These are phyloP conservation scores for Drosophila percnosoma DNA, from an alignment of 2,888 invertebrate species.

Conservation along the genomic window DNA sequence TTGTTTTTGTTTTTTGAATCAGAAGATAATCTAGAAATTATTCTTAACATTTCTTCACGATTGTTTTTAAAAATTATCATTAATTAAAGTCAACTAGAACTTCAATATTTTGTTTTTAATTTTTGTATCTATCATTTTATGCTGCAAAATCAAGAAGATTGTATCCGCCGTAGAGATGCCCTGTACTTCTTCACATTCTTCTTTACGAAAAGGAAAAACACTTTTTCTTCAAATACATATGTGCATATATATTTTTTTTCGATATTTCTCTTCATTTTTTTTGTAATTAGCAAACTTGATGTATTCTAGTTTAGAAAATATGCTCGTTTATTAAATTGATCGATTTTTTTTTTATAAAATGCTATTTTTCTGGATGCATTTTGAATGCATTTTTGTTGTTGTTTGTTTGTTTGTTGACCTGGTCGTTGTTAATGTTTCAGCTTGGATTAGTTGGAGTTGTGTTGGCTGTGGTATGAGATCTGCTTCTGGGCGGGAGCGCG, in stretches of 20 bases:
- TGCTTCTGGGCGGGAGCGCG: constrained; percentile 74
- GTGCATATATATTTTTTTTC: background rate
- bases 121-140: background rate
- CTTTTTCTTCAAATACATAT: background rate
- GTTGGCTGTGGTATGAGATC: constrained; percentile 67
- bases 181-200: background rate
- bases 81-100: background rate
- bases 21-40: no score
- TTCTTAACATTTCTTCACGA: background rate
- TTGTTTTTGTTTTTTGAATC: background rate
- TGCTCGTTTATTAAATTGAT: constrained; percentile 33
- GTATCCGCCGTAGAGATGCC: background rate
- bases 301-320: constrained; percentile 20
- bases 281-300: background rate
- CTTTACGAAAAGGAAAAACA: background rate
- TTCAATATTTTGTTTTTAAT: background rate
- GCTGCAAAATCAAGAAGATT: background rate
- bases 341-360: constrained; percentile 1
- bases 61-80: background rate
- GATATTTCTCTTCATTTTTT: background rate
- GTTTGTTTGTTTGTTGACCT: background rate
- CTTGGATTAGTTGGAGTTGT: constrained; percentile 38
- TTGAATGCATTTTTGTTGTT: background rate
- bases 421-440: background rate
- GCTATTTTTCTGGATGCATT: background rate